Evolutionary conservation across 2,888 invertebrate species (phyloP).

Genomic region (Tubulanus polymorphus): DNA sequence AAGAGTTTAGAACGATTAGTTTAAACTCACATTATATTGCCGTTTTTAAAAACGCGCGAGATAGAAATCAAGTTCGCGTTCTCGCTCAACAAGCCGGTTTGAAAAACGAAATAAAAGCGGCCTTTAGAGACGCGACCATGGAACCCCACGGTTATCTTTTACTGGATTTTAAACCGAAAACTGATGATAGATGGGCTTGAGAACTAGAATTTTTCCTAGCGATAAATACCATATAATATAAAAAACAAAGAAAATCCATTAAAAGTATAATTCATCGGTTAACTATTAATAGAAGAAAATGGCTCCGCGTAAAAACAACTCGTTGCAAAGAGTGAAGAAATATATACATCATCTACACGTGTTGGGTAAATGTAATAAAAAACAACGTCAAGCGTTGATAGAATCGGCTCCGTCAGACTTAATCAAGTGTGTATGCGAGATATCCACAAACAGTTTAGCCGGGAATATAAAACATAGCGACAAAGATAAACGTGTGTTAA

Average conservation of each 20-base stretch:
- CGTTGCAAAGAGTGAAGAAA: too few species aligned
- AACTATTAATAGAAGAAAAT: neutral
- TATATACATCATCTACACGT: too few species aligned
- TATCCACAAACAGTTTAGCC: neutral
- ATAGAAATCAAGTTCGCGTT: neutral
- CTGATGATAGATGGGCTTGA: slow-evolving; percentile 7
- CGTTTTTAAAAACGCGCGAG: slow-evolving; percentile 2
- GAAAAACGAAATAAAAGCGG: neutral
- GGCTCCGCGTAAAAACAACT: neutral
- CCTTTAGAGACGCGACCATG: neutral
- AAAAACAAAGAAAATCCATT: slow-evolving; percentile 8
- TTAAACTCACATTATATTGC: neutral
- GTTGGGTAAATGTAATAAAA: too few species aligned
- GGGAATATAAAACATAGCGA: neutral
- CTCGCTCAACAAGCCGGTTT: slow-evolving; percentile 3
- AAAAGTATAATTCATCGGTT: too few species aligned
- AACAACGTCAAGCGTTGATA: too few species aligned
- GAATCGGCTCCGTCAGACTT: too few species aligned
- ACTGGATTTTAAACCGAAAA: slow-evolving; percentile 10
- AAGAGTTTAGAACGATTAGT: slow-evolving; percentile 1
- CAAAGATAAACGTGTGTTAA: slow-evolving; percentile 3
- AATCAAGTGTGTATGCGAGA: neutral
- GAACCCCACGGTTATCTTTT: slow-evolving; percentile 10
- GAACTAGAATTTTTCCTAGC: slow-evolving; percentile 10
- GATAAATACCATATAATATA: slow-evolving; percentile 3